Evolutionary conservation across 2,797 vertebrate species (phyloP), one percentile per base, ranked within the genome.

Genomic region (Alauda arvensis): DNA sequence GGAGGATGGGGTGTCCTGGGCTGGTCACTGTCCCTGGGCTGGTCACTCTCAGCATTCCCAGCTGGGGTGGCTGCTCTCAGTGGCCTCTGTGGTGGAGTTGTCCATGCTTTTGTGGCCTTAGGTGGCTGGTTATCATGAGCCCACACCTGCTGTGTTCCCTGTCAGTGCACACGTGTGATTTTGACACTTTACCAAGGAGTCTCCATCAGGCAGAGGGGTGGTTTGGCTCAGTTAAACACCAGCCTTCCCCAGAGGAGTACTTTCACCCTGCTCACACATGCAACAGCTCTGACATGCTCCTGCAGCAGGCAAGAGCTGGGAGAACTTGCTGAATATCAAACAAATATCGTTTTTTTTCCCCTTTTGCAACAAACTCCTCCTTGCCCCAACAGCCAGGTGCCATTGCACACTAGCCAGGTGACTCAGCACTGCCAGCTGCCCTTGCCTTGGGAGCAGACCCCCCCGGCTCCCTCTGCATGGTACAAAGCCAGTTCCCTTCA

Each of bases 11-110:
- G 10, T 18, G 53, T 43, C 55, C 63, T 24, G 25, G 7, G 17
- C 65, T 42, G 68, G 65, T 43, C 56, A n/a, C 23, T 45, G 7
- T 20, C 48, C 56, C 55, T 34, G 20, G 6, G 19, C 63, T 51
- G 70, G 60, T 48, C 65, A 37, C 26, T 49, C 21, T 21, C 17
- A 25, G 62, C 0, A 0, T 45, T 37, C 28, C 43, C 10, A 1
- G 39, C 9, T 26, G 39, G 8, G 13, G 8, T 31, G 8, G 9
- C 26, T 53, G 29, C 18, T 59, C 70, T 24, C 31, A 13, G 69
- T 23, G 29, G 9, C 43, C 16, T 2, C 55, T 15, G 43, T 20
- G 21, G 26, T 39, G 51, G 34, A n/a, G 42, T 3, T 72, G 25
- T 19, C 49, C 17, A 3, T 7, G 1, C 34, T 26, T 14, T 4